phyloP scores from a whole-genome alignment of 2,113 vertebrate genomes.

The Dromaius novaehollandiae region DNA sequence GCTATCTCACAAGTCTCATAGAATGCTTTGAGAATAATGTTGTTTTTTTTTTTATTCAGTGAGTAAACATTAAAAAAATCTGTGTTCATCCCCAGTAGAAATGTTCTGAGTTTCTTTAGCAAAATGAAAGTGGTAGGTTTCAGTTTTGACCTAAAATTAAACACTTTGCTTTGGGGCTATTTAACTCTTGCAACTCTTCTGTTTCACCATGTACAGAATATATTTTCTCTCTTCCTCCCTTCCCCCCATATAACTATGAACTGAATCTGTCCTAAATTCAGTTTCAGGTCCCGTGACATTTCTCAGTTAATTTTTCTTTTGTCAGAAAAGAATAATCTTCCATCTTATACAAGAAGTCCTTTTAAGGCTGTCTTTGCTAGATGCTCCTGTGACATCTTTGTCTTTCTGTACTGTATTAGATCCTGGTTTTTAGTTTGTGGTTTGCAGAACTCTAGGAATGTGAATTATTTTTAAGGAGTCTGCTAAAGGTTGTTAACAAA shows the following conservation, averaged over 20 bases:
- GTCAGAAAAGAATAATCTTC: background rate
- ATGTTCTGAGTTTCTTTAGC: background rate
- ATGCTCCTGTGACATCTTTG: background rate
- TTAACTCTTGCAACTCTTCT: background rate
- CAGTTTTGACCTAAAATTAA: background rate
- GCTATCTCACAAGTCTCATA: background rate
- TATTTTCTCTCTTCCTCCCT: background rate
- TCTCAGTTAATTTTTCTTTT: background rate
- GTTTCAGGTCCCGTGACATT: background rate
- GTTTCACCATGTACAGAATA: background rate
- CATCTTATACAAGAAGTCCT: background rate
- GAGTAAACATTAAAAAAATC: background rate
- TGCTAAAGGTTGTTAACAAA: background rate
- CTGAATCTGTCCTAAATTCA: conserved; percentile 18
- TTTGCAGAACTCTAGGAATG: background rate
- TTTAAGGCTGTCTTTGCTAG: background rate
- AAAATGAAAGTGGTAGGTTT: background rate
- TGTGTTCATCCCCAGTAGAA: background rate
- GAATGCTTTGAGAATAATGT: background rate
- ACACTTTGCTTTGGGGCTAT: background rate
- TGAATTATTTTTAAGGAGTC: background rate
- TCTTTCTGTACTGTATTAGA: background rate
- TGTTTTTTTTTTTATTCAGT: background rate
- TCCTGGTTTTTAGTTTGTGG: background rate
- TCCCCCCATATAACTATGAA: background rate